phyloP scores from a whole-genome alignment of 2,888 invertebrate species.

The Coenonympha glycerion region DNA sequence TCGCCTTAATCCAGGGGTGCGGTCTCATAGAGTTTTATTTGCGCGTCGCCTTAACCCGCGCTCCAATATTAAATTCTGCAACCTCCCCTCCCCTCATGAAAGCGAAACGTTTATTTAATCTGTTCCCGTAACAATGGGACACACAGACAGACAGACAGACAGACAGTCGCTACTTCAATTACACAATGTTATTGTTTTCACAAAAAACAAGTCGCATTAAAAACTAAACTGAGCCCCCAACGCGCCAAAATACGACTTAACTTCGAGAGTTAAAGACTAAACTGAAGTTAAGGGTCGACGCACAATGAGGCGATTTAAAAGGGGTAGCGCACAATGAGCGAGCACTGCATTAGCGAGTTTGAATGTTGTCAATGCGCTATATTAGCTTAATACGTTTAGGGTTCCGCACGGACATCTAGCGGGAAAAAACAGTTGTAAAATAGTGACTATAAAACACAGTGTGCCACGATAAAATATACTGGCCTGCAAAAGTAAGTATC shows the following conservation, averaged over 20 bases:
- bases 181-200: slow-evolving; percentile 24
- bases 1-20: slow-evolving; percentile 51
- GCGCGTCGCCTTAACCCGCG: slow-evolving; percentile 71
- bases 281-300: background rate
- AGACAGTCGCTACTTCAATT: slow-evolving; percentile 13
- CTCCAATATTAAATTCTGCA: slow-evolving; percentile 67
- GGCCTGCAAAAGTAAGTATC: too few species aligned
- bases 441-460: too few species aligned
- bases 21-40: slow-evolving; percentile 69
- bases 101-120: slow-evolving; percentile 4
- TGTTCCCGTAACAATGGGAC: background rate
- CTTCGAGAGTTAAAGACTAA: background rate
- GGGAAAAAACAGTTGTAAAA: background rate
- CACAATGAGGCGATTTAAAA: background rate
- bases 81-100: slow-evolving; percentile 31
- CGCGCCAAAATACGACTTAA: background rate
- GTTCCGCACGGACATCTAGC: background rate
- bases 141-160: slow-evolving; percentile 5
- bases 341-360: background rate
- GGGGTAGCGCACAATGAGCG: background rate
- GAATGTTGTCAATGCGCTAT: background rate
- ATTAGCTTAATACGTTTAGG: background rate
- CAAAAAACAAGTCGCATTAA: slow-evolving; percentile 10
- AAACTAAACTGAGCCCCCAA: background rate
- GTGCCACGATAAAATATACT: too few species aligned